These are phyloP conservation scores for Merluccius polli DNA, from an alignment of 2,797 vertebrate genomes.

Conservation along the genomic window DNA sequence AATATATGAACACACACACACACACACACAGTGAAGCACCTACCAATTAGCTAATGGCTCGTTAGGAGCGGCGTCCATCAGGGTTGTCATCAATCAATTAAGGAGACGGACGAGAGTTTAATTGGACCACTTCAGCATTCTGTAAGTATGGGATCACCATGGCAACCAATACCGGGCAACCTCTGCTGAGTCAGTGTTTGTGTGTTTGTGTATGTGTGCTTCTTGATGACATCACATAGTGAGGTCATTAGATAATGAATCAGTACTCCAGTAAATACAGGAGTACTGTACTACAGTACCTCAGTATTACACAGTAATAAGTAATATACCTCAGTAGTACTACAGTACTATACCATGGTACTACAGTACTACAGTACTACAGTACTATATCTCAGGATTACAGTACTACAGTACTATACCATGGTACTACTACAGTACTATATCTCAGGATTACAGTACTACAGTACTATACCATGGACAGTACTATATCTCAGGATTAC, in stretches of 20 bases:
- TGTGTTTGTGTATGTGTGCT: not conserved
- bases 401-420: not conserved
- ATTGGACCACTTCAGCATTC: slow-evolving; percentile 45
- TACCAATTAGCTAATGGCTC: slow-evolving; percentile 61
- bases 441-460: not conserved
- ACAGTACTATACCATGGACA: not conserved
- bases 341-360: too few species aligned
- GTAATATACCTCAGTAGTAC: too few species aligned
- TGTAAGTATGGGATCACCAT: slow-evolving; percentile 37
- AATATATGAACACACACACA: not conserved
- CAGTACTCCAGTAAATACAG: not conserved
- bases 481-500: not conserved
- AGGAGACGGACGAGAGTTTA: slow-evolving; percentile 40
- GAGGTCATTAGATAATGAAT: not conserved
- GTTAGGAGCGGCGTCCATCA: slow-evolving; percentile 46
- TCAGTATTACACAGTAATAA: not conserved
- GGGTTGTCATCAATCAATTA: slow-evolving; percentile 56
- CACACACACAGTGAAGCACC: slow-evolving; percentile 8
- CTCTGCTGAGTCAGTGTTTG: not conserved
- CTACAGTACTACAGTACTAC: not conserved
- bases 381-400: not conserved
- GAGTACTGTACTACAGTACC: not conserved
- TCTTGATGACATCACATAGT: not conserved
- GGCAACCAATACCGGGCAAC: slow-evolving; percentile 28
- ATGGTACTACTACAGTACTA: not conserved